phyloP scores from a whole-genome alignment of 2,113 vertebrate species.

The Chaenocephalus aceratus region DNA sequence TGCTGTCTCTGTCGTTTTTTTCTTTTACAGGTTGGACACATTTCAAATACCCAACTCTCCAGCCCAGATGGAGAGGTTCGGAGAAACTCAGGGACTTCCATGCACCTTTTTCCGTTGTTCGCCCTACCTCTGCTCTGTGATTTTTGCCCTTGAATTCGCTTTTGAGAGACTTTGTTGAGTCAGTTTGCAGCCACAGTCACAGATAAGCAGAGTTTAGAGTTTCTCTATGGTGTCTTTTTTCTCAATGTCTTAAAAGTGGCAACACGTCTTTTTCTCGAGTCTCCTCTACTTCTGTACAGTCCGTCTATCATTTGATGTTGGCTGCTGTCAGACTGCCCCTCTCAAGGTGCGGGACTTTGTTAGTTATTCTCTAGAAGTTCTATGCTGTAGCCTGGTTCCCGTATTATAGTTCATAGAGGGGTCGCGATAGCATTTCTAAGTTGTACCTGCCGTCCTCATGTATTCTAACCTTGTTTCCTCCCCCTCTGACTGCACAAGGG shows the following conservation, averaged over 20 bases:
- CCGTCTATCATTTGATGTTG: constrained; percentile 30
- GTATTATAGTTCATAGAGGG: constrained; percentile 21
- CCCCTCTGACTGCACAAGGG: constrained; percentile 50
- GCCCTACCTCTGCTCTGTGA: constrained; percentile 65
- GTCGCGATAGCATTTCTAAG: constrained; percentile 30
- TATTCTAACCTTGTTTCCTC: constrained; percentile 55
- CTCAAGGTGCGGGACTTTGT: constrained; percentile 20
- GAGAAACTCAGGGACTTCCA: constrained; percentile 46
- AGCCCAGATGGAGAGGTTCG: constrained; percentile 12
- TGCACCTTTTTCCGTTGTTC: constrained; percentile 43
- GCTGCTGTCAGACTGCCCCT: constrained; percentile 24
- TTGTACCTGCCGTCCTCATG: constrained; percentile 21
- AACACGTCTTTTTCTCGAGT: constrained; percentile 43
- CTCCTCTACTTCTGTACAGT: constrained; percentile 36
- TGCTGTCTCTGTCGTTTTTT: constrained; percentile 62
- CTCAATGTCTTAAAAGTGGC: constrained; percentile 42
- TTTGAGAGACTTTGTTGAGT: constrained; percentile 46
- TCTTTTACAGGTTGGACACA: constrained; percentile 65
- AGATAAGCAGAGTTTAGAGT: constrained; percentile 55
- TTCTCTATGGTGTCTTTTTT: constrained; percentile 47
- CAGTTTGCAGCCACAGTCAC: constrained; percentile 40
- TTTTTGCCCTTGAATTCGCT: constrained; percentile 53
- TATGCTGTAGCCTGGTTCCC: constrained; percentile 24
- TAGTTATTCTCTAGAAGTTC: constrained; percentile 34
- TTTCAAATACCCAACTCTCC: constrained; percentile 31